Evolutionary conservation across 2,797 vertebrate species (phyloP).

Genomic region (Leptodactylus fallax): DNA sequence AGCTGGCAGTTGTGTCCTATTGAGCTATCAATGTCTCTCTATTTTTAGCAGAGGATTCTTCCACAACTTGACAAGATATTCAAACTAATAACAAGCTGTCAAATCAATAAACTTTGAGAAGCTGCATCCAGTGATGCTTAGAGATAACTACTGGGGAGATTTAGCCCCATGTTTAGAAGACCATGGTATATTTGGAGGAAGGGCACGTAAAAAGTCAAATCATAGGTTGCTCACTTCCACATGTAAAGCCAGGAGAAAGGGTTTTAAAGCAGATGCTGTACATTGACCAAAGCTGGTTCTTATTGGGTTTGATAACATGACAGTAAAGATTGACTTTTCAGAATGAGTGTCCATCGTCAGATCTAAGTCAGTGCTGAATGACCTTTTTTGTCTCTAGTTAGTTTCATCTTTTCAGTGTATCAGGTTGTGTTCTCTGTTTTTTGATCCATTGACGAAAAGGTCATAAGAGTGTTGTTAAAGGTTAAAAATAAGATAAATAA

Average conservation of each 20-base stretch:
- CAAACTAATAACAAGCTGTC: constrained; percentile 69
- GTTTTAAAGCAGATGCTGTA: neutral
- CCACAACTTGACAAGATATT: constrained; percentile 68
- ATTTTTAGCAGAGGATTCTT: constrained; percentile 67
- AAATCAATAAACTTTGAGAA: constrained; percentile 64
- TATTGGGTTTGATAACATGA: constrained; percentile 59
- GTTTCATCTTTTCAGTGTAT: constrained; percentile 44
- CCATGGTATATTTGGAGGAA: constrained; percentile 57
- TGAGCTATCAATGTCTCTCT: constrained; percentile 64
- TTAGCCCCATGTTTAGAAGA: constrained; percentile 47
- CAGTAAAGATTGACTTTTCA: constrained; percentile 61
- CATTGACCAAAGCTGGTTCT: neutral
- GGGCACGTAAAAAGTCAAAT: constrained; percentile 49
- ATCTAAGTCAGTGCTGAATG: constrained; percentile 42
- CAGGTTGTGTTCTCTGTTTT: constrained; percentile 55
- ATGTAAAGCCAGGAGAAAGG: constrained; percentile 29
- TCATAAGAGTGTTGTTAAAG: constrained; percentile 47
- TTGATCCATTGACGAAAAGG: constrained; percentile 63
- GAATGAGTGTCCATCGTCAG: neutral
- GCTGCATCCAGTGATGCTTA: constrained; percentile 48
- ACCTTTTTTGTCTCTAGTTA: constrained; percentile 52
- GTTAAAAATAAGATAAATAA: constrained; percentile 64
- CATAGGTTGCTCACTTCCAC: constrained; percentile 20
- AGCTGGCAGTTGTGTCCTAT: constrained; percentile 59
- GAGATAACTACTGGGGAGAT: constrained; percentile 5